phyloP scores from a whole-genome alignment of 2,888 invertebrate genomes.

The Dasysyrphus tricinctus region DNA sequence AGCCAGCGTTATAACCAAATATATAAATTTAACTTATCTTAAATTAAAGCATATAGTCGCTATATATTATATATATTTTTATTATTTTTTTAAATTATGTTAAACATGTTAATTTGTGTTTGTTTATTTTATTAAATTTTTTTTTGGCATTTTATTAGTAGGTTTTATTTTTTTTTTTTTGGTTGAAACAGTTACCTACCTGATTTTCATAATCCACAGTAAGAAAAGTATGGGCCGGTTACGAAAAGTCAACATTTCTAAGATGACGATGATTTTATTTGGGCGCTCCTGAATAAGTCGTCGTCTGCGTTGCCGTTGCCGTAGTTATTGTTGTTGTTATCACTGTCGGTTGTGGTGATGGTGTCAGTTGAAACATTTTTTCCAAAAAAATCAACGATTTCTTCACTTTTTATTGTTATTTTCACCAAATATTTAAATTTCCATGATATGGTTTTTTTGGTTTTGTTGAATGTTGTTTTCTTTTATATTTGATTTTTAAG shows the following conservation, averaged over 20 bases:
- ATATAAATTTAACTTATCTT: constrained; percentile 19
- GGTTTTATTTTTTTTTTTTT: too few relatives aligned
- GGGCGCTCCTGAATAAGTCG: constrained; percentile 58
- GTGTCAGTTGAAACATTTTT: constrained; percentile 69
- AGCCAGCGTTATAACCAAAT: constrained; percentile 23
- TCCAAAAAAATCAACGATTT: constrained; percentile 20
- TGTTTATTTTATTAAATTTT: constrained; percentile 44
- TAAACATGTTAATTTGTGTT: constrained; percentile 54
- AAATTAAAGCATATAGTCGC: constrained; percentile 8
- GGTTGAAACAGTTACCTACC: constrained; percentile 80
- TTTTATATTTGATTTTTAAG: neutral
- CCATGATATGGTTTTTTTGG: neutral
- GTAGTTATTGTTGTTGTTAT: constrained; percentile 2
- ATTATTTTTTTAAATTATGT: constrained; percentile 53
- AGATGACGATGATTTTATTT: constrained; percentile 55
- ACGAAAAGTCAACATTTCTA: constrained; percentile 83
- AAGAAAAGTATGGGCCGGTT: constrained; percentile 82
- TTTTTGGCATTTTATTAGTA: constrained; percentile 15
- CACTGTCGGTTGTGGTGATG: constrained; percentile 26
- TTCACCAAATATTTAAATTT: constrained; percentile 26
- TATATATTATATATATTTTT: neutral
- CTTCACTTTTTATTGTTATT: constrained; percentile 23
- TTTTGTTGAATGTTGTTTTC: neutral
- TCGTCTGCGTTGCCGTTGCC: neutral
- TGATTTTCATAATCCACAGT: constrained; percentile 84